Conservation (phyloP, 2,888 invertebrate species). For the Charanyca ferruginea region DNA sequence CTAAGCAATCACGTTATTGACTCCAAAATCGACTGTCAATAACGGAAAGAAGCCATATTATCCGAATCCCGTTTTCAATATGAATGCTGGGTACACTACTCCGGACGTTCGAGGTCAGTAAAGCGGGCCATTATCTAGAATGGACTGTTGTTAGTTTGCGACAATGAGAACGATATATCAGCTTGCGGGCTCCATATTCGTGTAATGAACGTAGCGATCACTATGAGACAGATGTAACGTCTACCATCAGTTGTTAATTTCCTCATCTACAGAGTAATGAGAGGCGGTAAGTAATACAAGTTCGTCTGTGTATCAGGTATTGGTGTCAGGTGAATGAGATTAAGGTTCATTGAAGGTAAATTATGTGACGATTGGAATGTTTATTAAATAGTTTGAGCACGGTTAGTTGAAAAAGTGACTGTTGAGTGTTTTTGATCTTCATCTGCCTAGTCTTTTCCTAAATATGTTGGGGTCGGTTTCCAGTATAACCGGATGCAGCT, state of each 20-base stretch:
- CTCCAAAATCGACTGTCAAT: constrained; percentile 48
- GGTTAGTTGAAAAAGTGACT: too few relatives aligned
- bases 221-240: constrained; percentile 70
- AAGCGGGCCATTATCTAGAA: constrained; percentile 82
- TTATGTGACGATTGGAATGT: background rate
- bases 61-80: constrained; percentile 55
- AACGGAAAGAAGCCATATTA: constrained; percentile 41
- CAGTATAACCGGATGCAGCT: too few relatives aligned
- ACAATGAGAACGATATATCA: constrained; percentile 87
- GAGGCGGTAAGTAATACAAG: constrained; percentile 43
- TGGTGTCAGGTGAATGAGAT: background rate
- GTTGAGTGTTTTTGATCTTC: too few relatives aligned
- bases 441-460: too few relatives aligned
- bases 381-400: background rate
- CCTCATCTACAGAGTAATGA: constrained; percentile 71
- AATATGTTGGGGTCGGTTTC: too few relatives aligned
- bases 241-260: constrained; percentile 72
- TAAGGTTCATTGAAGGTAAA: background rate
- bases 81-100: constrained; percentile 51
- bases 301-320: constrained; percentile 15
- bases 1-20: constrained; percentile 42
- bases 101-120: constrained; percentile 78
- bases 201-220: constrained; percentile 77
- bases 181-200: constrained; percentile 70
- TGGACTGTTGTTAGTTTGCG: constrained; percentile 84